A percentile compares a stretch with the other conserved stretches of the same genome.
Conservation (phyloP, 2,113 vertebrate genomes). For the Propithecus coquereli region DNA sequence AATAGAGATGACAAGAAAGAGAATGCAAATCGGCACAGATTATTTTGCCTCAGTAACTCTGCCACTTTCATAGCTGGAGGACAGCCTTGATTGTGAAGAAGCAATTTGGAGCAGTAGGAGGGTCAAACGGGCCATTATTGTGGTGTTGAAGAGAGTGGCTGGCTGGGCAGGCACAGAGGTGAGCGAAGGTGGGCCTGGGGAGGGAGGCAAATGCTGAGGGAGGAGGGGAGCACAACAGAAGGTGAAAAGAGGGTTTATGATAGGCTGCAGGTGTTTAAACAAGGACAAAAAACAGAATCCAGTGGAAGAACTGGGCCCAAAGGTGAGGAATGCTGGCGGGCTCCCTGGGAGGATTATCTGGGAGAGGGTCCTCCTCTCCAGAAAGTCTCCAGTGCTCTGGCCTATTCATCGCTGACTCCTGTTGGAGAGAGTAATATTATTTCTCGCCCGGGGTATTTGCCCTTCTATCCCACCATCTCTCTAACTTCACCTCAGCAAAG, state of each 20-base stretch:
- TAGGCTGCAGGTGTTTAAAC: background rate
- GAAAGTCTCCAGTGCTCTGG: background rate
- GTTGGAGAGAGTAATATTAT: background rate
- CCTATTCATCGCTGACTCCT: background rate
- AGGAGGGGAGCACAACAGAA: background rate
- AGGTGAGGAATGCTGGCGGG: background rate
- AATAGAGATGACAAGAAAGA: conserved; percentile 70
- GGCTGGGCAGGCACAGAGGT: background rate
- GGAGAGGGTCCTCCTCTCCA: background rate
- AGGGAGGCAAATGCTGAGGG: background rate
- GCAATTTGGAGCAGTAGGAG: conserved; percentile 59
- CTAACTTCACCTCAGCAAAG: background rate
- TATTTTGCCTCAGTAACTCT: conserved; percentile 72
- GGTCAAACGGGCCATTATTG: conserved; percentile 8
- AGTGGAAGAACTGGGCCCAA: background rate
- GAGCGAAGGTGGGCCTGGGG: background rate
- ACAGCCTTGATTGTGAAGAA: conserved; percentile 59
- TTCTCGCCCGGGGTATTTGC: background rate
- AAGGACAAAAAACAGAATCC: background rate
- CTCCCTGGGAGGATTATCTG: background rate
- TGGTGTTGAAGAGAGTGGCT: background rate
- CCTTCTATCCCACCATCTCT: background rate
- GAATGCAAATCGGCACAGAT: conserved; percentile 72
- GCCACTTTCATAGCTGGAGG: conserved; percentile 58
- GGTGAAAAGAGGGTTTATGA: background rate